A percentile compares a stretch with the other conserved stretches of the same genome.
phyloP scores from a whole-genome alignment of 64 coral and sea anemone species.

The Stichodactyla mertensii region DNA sequence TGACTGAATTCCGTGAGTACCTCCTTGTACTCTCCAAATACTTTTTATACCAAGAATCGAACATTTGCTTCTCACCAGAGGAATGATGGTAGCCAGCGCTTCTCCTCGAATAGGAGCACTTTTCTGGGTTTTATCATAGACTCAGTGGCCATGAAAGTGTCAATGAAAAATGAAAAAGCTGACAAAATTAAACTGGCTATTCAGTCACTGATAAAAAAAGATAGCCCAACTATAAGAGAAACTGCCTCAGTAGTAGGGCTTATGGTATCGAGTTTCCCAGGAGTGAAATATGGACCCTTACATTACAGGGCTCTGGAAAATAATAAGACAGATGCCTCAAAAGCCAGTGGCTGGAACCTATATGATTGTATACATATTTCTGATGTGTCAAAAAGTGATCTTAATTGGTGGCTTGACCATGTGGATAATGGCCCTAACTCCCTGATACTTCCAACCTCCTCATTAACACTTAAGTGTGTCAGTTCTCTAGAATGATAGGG shows the following conservation, averaged over 20 bases:
- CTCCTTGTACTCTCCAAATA: too few relatives aligned
- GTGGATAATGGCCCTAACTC: background rate
- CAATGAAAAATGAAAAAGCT: slow-evolving; percentile 25
- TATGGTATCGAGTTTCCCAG: slow-evolving; percentile 53
- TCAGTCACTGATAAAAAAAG: slow-evolving; percentile 5
- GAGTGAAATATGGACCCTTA: slow-evolving; percentile 33
- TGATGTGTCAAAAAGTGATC: slow-evolving; percentile 26
- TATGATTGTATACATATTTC: slow-evolving; percentile 23
- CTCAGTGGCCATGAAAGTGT: slow-evolving; percentile 31
- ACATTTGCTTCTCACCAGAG: too few relatives aligned
- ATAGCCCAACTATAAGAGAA: slow-evolving; percentile 33
- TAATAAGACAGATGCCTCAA: slow-evolving; percentile 43
- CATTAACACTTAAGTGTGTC: slow-evolving; percentile 34
- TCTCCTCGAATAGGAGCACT: too few relatives aligned
- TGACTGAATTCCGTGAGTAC: too few relatives aligned
- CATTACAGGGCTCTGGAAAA: slow-evolving; percentile 34
- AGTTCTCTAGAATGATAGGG: slow-evolving; percentile 25
- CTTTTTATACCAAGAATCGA: too few relatives aligned
- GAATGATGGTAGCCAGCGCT: too few relatives aligned
- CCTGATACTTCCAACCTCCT: background rate
- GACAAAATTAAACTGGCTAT: slow-evolving; percentile 23
- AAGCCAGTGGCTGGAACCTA: slow-evolving; percentile 16
- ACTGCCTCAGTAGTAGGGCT: slow-evolving; percentile 43
- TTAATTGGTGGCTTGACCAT: slow-evolving; percentile 35
- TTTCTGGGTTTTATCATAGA: slow-evolving; percentile 41